Evolutionary conservation across 2,888 invertebrate species (phyloP).

Genomic region (Pasiphila rectangulata): DNA sequence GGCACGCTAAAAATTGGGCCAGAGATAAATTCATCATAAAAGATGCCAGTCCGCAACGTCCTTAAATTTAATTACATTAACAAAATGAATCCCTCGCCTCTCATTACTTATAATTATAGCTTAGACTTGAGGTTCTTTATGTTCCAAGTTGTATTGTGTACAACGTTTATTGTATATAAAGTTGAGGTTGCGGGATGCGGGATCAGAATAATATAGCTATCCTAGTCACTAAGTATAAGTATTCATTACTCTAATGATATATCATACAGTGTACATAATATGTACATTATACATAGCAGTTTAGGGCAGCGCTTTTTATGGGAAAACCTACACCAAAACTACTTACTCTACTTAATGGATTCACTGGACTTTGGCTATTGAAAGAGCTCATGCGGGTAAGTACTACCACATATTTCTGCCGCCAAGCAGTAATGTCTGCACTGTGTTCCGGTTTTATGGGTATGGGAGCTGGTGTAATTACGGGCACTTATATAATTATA

Average conservation of each 20-base stretch:
- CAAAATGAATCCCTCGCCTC: slow-evolving; percentile 36
- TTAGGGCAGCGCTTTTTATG: too few species aligned
- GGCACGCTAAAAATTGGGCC: slow-evolving; percentile 15
- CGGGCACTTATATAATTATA: background rate
- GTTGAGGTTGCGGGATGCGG: slow-evolving; percentile 24
- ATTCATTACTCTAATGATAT: too few species aligned
- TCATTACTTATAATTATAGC: slow-evolving; percentile 42
- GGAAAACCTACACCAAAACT: too few species aligned
- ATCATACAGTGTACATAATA: too few species aligned
- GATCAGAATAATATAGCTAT: background rate
- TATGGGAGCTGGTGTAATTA: background rate
- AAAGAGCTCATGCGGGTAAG: too few species aligned
- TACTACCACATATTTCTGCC: too few species aligned
- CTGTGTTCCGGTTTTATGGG: too few species aligned
- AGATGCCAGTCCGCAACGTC: slow-evolving; percentile 28
- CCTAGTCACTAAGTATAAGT: too few species aligned
- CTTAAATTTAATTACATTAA: slow-evolving; percentile 46
- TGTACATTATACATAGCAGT: too few species aligned
- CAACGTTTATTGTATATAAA: slow-evolving; percentile 41
- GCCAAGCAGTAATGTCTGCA: too few species aligned
- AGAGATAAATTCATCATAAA: slow-evolving; percentile 29
- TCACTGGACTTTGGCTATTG: too few species aligned
- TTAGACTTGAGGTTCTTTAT: slow-evolving; percentile 38
- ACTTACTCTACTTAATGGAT: too few species aligned
- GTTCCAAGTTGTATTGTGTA: slow-evolving; percentile 48